Percentiles rank a stretch among this genome's conserved stretches.
phyloP scores from a whole-genome alignment of 2,113 vertebrate genomes.

The Aleadryas rufinucha region DNA sequence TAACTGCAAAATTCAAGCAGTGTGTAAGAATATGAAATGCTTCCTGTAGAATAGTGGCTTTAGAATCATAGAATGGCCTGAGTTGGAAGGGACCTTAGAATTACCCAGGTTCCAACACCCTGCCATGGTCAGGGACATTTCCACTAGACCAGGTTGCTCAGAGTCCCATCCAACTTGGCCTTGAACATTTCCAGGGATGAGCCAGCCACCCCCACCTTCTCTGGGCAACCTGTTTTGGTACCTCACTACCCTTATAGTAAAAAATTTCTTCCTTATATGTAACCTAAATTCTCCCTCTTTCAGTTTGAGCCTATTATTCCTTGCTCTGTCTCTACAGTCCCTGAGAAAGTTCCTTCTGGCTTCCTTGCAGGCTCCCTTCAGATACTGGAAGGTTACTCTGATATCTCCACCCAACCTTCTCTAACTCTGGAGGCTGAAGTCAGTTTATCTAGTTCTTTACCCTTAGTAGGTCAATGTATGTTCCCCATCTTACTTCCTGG shows the following conservation, averaged over 20 bases:
- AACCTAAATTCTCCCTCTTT: not conserved
- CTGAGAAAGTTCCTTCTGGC: not conserved
- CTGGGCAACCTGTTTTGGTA: accelerated
- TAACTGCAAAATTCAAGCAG: not conserved
- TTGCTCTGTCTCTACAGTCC: not conserved
- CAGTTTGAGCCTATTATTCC: not conserved
- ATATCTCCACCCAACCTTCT: not conserved
- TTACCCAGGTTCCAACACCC: not conserved
- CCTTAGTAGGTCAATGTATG: not conserved
- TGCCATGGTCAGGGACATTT: not conserved
- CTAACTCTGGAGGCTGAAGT: not conserved
- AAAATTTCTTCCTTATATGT: not conserved
- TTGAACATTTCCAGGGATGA: not conserved
- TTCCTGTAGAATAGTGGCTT: not conserved
- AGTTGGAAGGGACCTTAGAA: not conserved
- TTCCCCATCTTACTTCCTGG: not conserved
- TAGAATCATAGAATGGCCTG: not conserved
- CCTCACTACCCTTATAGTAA: not conserved
- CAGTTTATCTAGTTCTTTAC: not conserved
- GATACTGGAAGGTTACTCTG: not conserved
- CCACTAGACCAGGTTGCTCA: not conserved
- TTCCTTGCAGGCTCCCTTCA: not conserved
- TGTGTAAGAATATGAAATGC: not conserved
- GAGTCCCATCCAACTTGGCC: not conserved
- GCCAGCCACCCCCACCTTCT: not conserved